These are phyloP conservation scores for Oxystoma pomonae DNA, from an alignment of 2,888 invertebrate genomes.

Conservation along the genomic window DNA sequence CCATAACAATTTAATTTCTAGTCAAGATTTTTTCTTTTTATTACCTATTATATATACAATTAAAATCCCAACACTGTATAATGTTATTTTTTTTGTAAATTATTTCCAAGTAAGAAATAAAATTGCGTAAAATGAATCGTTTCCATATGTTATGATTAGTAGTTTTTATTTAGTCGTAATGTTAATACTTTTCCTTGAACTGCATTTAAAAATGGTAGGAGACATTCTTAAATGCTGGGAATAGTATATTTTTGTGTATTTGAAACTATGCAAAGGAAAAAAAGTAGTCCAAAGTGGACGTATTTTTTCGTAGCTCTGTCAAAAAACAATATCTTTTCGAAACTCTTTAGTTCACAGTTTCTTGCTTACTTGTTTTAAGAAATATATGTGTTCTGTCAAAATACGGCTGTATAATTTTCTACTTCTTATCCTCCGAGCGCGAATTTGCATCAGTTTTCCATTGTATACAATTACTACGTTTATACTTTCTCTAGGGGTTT, in stretches of 20 bases:
- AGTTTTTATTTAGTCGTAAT: too few relatives aligned
- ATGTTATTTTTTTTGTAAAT: constrained; percentile 35
- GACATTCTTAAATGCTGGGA: background rate
- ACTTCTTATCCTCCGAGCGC: too few relatives aligned
- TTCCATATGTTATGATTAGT: background rate
- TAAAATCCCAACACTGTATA: constrained; percentile 25
- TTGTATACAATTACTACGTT: too few relatives aligned
- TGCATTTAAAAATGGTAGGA: too few relatives aligned
- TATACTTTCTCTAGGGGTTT: too few relatives aligned
- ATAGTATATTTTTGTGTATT: constrained; percentile 13
- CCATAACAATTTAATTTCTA: constrained; percentile 33
- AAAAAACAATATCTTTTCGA: constrained; percentile 22
- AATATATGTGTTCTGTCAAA: background rate
- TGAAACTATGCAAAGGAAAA: constrained; percentile 42
- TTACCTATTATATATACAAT: constrained; percentile 11
- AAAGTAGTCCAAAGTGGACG: constrained; percentile 51
- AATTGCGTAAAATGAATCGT: constrained; percentile 34
- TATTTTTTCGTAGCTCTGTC: constrained; percentile 18
- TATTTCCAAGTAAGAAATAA: constrained; percentile 39
- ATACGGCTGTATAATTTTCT: too few relatives aligned
- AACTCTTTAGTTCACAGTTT: constrained; percentile 1
- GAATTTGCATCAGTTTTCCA: too few relatives aligned
- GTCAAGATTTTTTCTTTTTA: constrained; percentile 35
- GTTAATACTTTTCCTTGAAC: too few relatives aligned
- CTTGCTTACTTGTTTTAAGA: background rate